Base-by-base conservation (phyloP, 2,888 invertebrate species). In the Drosophila imparisetae region DNA sequence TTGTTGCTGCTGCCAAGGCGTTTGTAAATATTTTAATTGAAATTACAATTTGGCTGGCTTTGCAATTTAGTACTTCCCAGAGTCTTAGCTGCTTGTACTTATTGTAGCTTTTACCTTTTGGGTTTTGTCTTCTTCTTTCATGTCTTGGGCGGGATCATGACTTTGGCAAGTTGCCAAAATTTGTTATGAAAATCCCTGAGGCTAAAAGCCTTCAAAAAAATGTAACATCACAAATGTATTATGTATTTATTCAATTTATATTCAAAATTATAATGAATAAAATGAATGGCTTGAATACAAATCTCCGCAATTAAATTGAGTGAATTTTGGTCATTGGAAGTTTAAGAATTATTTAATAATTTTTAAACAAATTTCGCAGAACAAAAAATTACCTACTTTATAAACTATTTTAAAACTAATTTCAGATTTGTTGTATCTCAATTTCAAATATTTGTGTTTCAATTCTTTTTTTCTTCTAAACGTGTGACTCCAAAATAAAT, bases 21-120 rank as follows among this genome's bases (percentile, higher is more conserved):
- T 77, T 76, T 77, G 79, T 70, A 74, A 78, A 79, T 79, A 89
- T 89, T 90, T 90, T 88, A 89, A 90, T 90, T 86, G 87, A 90
- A 90, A 86, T 86, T 81, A 76, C 74, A 78, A 76, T 86, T 86
- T 66, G 76, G 75, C 85, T 73, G 75, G 59, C 55, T 58, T 58
- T 54, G 68, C 71, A 70, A 38, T 57, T 61, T 36, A 36, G 24
- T 58, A 52, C 53, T 52, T 74, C 13, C 63, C 67, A 63, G 53
- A 42, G 50, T 65, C 66, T 78, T 53, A 65, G 66, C 58, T 42
- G 32, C 34, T 58, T 15, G 32, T 57, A 45, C 57, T 64, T 49
- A 34, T 38, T 29, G 8, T n/a, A 13, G 29, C 49, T 42, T 50
- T 60, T 53, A 66, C 61, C 72, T 80, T 66, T 36, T 24, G 36